Base-by-base conservation (phyloP, 2,888 invertebrate genomes). In the Cyclophora albipunctata region DNA sequence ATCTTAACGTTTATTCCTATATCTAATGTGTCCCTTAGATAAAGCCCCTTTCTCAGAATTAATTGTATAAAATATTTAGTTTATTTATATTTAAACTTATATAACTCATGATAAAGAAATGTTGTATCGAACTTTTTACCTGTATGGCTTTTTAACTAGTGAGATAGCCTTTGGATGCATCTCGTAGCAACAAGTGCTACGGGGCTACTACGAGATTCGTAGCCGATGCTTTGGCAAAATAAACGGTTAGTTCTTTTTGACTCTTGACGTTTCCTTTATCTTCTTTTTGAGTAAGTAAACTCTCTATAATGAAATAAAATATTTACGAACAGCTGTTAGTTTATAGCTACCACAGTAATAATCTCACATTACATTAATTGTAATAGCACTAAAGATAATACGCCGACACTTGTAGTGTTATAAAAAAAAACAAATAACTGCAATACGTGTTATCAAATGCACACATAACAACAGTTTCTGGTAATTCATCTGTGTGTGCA, bases 101-200 rank as follows among this genome's bases (percentile, higher is more conserved):
- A 49, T 54, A 49, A 45, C 46, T 52, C 46, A 52, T 42, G 42
- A 42, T 34, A 48, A 49, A 48, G 34, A 34, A 45, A 47, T 54
- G 52, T 51, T 47, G 49, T 45, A 51, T 55, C 50, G 33, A 33
- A 43, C 6, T 42, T 7, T 5, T 42, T 42, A 42, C 42, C 42
- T 42, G 42, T 7, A 20, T 34, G 43, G 34, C 33, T 34, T 43
- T 7, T 3, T 20, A 5, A 2, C 20, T 6, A 6, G 20, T 20
- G 33, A 5, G 34, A 37, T 43, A 34, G 43, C 34, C 43, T 20
- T 34, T 34, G 34, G 3, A 34, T 4, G 43, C 43, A 34, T 43
- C 34, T 67, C 81, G 84, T 83, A 84, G 83, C 79, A 64, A 45
- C 46, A 20, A 20, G 55, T 66, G 80, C 82, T 82, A 81, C 42